phyloP scores from a whole-genome alignment of 2,888 invertebrate species.

The Homarus gammarus region DNA sequence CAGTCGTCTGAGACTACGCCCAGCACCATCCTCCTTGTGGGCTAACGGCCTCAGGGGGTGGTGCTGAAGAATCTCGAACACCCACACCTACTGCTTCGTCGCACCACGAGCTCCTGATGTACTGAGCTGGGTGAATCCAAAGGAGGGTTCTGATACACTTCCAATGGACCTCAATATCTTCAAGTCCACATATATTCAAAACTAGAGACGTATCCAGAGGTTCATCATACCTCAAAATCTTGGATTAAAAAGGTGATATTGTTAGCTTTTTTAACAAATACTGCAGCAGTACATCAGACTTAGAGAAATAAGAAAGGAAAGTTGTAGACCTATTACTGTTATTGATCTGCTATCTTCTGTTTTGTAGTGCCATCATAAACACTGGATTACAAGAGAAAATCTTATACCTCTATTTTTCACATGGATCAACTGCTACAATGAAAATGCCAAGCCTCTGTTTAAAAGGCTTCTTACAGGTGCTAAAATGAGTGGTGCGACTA shows the following conservation, averaged over 20 bases:
- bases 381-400: slow-evolving; percentile 33
- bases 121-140: slow-evolving; percentile 34
- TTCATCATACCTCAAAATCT: not conserved
- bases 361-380: slow-evolving; percentile 41
- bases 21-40: slow-evolving; percentile 72
- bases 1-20: slow-evolving; percentile 76
- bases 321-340: slow-evolving; percentile 36
- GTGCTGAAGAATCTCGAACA: slow-evolving; percentile 68
- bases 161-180: not conserved
- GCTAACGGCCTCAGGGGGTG: slow-evolving; percentile 58
- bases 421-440: slow-evolving; percentile 35
- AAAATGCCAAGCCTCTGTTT: slow-evolving; percentile 35
- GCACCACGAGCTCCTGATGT: slow-evolving; percentile 67
- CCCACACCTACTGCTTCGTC: slow-evolving; percentile 66
- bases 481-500: slow-evolving; percentile 66
- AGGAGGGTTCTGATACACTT: not conserved
- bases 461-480: slow-evolving; percentile 63
- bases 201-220: not conserved
- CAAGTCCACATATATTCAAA: not conserved
- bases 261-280: slow-evolving; percentile 2
- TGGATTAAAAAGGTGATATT: not conserved
- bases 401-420: slow-evolving; percentile 48
- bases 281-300: not conserved
- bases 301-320: slow-evolving; percentile 6
- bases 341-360: slow-evolving; percentile 42